Evolutionary conservation across 2,113 vertebrate genomes (phyloP), one percentile per base, ranked within the genome.

Genomic region (Ictalurus furcatus): DNA sequence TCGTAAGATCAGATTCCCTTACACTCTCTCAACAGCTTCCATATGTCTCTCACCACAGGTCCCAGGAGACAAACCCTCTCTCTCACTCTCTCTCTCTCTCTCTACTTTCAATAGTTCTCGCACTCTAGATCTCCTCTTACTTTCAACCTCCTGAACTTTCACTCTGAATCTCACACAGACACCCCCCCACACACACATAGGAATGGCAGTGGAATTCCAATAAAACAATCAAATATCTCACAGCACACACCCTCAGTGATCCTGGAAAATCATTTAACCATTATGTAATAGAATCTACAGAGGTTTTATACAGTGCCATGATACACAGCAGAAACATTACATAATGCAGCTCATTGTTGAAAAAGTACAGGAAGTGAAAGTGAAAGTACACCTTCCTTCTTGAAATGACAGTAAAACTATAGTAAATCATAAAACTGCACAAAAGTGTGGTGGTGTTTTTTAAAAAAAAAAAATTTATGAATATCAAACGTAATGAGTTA

Each of bases 21-120:
- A 79, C 90, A 90, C 88, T 58, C 87, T 82, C 89, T 87, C 89
- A 90, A 91, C 89, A 90, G 87, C 90, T 91, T 91, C 90, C 90
- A 91, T 89, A 91, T 90, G 90, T 78, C 87, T 87, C 80, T 56
- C 84, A 87, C 80, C 87, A 74, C 85, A 88, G 79, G 54, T 56
- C 89, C 85, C 90, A 87, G 14, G 85, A 73, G 89, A 85, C 54
- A 21, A 86, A 81, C 73, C 21, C 58, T 71, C 89, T 85, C 82
- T 23, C 56, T 67, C 73, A 44, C 40, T 69, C 23, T 19, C 17
- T 67, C 14, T 23, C 59, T 37, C 37, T 48, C 40, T 84, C 37
- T 84, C 67, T 2, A 34, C 44, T 54, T 17, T 65, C 44, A 52
- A 30, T 54, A 34, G 7, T 28, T 63, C 67, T 63, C 87, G 58